phyloP scores from a whole-genome alignment of 1,140 invertebrate genomes.

The Heliconius congener region DNA sequence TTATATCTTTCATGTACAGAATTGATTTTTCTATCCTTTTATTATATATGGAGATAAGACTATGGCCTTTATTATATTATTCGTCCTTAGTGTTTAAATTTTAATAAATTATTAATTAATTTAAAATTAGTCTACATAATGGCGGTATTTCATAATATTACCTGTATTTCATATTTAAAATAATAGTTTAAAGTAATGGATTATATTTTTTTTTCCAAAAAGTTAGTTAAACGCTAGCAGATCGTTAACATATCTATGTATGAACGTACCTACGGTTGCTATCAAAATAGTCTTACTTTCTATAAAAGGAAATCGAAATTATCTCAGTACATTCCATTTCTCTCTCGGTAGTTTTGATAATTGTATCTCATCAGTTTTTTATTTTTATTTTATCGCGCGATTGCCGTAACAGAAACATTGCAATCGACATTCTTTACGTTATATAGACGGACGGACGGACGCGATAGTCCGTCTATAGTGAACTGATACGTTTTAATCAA shows the following conservation, averaged over 20 bases:
- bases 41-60: neutral
- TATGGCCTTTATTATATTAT: neutral
- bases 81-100: neutral
- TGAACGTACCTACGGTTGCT: slow-evolving; percentile 46
- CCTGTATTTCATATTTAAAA: neutral
- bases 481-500: neutral
- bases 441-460: neutral
- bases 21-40: too few species aligned
- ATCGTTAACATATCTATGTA: slow-evolving; percentile 52
- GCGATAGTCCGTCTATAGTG: neutral
- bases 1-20: too few species aligned
- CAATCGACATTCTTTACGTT: slow-evolving; percentile 52
- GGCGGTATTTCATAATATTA: neutral
- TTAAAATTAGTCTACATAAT: neutral
- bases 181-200: neutral
- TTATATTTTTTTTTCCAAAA: slow-evolving; percentile 23
- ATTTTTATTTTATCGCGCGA: slow-evolving; percentile 60
- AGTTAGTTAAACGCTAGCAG: slow-evolving; percentile 39
- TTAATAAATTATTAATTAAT: neutral
- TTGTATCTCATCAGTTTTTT: slow-evolving; percentile 52
- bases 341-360: slow-evolving; percentile 72
- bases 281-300: slow-evolving; percentile 76
- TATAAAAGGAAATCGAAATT: slow-evolving; percentile 81
- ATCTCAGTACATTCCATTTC: slow-evolving; percentile 75
- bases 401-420: slow-evolving; percentile 45